These are phyloP conservation scores for Mormyrops attenuatus DNA, from an alignment of 2,797 vertebrate species.

Conservation along the genomic window DNA sequence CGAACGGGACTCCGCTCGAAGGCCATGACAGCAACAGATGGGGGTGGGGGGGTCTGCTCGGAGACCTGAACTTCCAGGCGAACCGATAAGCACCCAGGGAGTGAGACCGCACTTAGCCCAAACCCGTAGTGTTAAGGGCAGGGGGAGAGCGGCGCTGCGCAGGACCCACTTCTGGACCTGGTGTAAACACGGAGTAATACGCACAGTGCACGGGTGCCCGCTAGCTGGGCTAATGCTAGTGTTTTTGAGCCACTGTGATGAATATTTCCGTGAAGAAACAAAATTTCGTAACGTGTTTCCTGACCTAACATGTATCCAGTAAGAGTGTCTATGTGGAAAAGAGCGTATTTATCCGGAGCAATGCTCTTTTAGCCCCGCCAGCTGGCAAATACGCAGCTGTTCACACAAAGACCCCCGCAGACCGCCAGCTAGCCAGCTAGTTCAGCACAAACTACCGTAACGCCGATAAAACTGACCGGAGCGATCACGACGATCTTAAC, in stretches of 20 bases:
- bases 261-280: neutral
- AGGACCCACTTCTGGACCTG: neutral
- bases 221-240: neutral
- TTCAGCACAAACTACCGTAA: neutral
- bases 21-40: conserved; percentile 36
- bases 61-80: neutral
- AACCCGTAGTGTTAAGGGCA: neutral
- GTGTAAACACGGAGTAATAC: neutral
- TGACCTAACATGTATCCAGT: neutral
- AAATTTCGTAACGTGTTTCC: neutral
- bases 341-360: neutral
- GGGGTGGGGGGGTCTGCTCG: neutral
- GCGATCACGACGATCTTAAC: neutral
- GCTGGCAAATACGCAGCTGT: neutral
- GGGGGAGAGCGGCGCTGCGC: neutral
- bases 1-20: conserved; percentile 13
- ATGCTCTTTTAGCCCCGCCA: neutral
- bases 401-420: neutral
- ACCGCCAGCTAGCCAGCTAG: neutral
- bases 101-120: neutral
- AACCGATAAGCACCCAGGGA: neutral
- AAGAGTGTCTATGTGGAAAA: neutral
- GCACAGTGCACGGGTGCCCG: neutral
- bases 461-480: neutral
- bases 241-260: neutral